phyloP scores from a whole-genome alignment of 2,888 invertebrate species.

The Hirtodrosophila trivittata region DNA sequence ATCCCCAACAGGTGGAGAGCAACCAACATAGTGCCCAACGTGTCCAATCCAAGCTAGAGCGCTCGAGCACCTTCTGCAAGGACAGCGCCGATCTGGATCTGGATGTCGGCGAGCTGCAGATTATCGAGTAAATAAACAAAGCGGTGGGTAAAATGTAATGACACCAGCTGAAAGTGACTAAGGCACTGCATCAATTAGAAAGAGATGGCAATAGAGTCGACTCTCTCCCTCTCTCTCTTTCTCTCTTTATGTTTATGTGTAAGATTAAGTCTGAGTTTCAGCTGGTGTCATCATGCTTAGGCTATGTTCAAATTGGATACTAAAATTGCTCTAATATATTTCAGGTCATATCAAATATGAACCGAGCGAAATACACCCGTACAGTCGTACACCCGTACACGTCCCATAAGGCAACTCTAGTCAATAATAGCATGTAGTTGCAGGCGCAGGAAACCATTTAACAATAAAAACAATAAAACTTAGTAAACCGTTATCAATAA shows the following conservation, averaged over 20 bases:
- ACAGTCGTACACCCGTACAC: conserved; percentile 54
- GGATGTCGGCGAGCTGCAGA: conserved; percentile 82
- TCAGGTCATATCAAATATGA: conserved; percentile 70
- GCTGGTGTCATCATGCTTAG: background rate
- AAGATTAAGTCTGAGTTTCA: background rate
- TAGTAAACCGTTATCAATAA: conserved; percentile 23
- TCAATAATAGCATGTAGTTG: conserved; percentile 81
- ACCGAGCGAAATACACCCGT: conserved; percentile 30
- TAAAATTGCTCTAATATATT: conserved; percentile 1
- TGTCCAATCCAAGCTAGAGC: conserved; percentile 81
- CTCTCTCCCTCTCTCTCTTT: too few species aligned
- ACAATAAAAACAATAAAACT: conserved; percentile 42
- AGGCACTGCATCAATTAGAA: background rate
- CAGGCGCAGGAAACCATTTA: conserved; percentile 64
- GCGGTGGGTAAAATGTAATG: conserved; percentile 9
- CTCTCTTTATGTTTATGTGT: too few species aligned
- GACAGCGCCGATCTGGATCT: conserved; percentile 81
- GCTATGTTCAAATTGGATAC: background rate
- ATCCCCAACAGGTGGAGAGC: conserved; percentile 53
- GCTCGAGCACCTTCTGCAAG: conserved; percentile 84
- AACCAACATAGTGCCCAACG: conserved; percentile 23
- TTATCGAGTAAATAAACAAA: conserved; percentile 78
- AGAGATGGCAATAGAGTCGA: background rate
- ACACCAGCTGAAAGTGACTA: background rate
- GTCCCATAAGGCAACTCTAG: conserved; percentile 82